Evolutionary conservation across 2,888 invertebrate genomes (phyloP).

Genomic region (Chydorus sphaericus): DNA sequence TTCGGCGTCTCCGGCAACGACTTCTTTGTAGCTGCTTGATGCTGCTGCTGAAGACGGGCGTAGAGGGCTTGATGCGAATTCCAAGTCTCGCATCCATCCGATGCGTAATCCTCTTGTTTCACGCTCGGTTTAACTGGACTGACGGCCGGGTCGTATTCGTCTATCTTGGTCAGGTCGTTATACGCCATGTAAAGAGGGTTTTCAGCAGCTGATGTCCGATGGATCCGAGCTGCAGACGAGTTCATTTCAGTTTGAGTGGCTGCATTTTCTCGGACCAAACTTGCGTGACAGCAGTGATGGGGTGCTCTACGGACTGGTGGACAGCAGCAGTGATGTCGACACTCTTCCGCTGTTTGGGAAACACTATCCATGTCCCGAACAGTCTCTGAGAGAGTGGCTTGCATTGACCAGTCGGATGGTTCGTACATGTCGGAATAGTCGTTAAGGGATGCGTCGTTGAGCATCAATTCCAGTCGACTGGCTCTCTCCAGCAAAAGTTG

Average conservation of each 20-base stretch:
- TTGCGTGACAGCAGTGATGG: background rate
- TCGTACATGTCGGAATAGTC: constrained; percentile 7
- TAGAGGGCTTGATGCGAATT: constrained; percentile 11
- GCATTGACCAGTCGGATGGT: constrained; percentile 13
- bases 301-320: background rate
- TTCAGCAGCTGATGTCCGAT: background rate
- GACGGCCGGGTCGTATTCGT: background rate
- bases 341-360: background rate
- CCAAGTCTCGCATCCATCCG: constrained; percentile 15
- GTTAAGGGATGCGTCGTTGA: constrained; percentile 1
- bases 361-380: constrained; percentile 11
- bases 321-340: background rate
- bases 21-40: background rate
- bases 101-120: constrained; percentile 1
- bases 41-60: background rate
- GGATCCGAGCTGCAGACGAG: background rate
- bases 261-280: background rate
- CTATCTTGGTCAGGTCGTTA: constrained; percentile 6
- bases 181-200: constrained; percentile 11
- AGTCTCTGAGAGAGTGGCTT: constrained; percentile 14
- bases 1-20: background rate
- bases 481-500: constrained; percentile 3
- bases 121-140: background rate
- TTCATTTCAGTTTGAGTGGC: background rate
- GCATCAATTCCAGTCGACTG: background rate